A percentile compares a stretch with the other conserved stretches of the same genome.
Conservation (phyloP, 2,113 vertebrate genomes). For the Blennius ocellaris region DNA sequence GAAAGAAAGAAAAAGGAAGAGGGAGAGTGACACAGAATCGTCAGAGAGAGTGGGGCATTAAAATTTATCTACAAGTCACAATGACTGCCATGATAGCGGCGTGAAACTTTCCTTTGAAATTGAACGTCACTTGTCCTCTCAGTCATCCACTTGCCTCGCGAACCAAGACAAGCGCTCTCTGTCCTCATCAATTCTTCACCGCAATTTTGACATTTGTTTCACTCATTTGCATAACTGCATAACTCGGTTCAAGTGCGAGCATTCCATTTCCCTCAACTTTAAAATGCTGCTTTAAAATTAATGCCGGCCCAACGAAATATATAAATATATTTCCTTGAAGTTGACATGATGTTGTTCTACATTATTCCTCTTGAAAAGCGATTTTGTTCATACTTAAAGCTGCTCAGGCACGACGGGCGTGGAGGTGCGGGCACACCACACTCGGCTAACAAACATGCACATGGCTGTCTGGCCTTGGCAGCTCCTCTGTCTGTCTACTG, state of each 20-base stretch:
- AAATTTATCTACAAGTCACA: slow-evolving; percentile 93
- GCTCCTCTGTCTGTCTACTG: slow-evolving; percentile 34
- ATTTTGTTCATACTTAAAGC: slow-evolving; percentile 79
- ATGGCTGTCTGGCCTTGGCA: slow-evolving; percentile 55
- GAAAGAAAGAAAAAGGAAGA: slow-evolving; percentile 48
- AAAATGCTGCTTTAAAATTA: slow-evolving; percentile 79
- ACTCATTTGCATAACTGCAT: slow-evolving; percentile 80
- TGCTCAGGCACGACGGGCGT: slow-evolving; percentile 43
- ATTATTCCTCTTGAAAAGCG: slow-evolving; percentile 84
- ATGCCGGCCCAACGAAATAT: slow-evolving; percentile 74
- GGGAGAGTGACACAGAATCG: slow-evolving; percentile 83
- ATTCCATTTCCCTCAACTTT: slow-evolving; percentile 71
- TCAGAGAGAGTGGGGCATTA: slow-evolving; percentile 93
- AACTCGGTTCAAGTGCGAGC: slow-evolving; percentile 55
- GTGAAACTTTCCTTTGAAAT: slow-evolving; percentile 89
- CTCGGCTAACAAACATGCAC: slow-evolving; percentile 60
- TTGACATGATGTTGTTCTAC: slow-evolving; percentile 81
- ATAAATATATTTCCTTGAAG: slow-evolving; percentile 74
- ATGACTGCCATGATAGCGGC: slow-evolving; percentile 85
- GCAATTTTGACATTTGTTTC: slow-evolving; percentile 83
- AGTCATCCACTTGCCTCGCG: slow-evolving; percentile 60
- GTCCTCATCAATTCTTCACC: slow-evolving; percentile 88
- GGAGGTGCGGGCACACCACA: slow-evolving; percentile 50
- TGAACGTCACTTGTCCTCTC: slow-evolving; percentile 77
- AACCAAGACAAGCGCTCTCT: slow-evolving; percentile 80